These are phyloP conservation scores for Cephus runcator DNA, from an alignment of 2,888 invertebrate genomes.

Conservation along the genomic window DNA sequence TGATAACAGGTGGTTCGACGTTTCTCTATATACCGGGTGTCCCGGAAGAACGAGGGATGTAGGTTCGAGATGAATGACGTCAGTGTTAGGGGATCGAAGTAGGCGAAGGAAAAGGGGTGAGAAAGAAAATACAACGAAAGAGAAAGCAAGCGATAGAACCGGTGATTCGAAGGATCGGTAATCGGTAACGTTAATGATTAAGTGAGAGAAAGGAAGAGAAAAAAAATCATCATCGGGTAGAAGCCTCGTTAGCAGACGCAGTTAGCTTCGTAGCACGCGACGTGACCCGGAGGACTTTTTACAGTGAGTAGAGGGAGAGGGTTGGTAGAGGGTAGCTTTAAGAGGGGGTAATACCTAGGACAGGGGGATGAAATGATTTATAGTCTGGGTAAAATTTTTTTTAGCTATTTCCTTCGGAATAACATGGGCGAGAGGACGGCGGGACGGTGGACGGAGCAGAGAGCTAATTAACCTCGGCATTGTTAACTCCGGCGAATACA, in stretches of 20 bases:
- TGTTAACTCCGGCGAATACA: slow-evolving; percentile 45
- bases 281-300: background rate
- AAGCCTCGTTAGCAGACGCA: slow-evolving; percentile 5
- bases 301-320: background rate
- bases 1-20: background rate
- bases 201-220: too few relatives aligned
- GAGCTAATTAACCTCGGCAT: slow-evolving; percentile 60
- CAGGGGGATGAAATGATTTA: slow-evolving; percentile 50
- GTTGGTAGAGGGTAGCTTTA: background rate
- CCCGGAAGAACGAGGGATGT: background rate
- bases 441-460: background rate
- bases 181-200: background rate
- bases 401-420: slow-evolving; percentile 51
- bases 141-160: background rate
- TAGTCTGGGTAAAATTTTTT: slow-evolving; percentile 39
- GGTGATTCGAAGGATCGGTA: background rate
- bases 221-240: background rate
- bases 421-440: slow-evolving; percentile 36
- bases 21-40: background rate
- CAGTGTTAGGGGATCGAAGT: background rate
- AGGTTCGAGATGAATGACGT: background rate
- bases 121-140: background rate
- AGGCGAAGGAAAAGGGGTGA: background rate
- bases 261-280: slow-evolving; percentile 1
- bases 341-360: slow-evolving; percentile 10